Conservation (phyloP, 2,888 invertebrate species). For the Nephrotoma flavescens region DNA sequence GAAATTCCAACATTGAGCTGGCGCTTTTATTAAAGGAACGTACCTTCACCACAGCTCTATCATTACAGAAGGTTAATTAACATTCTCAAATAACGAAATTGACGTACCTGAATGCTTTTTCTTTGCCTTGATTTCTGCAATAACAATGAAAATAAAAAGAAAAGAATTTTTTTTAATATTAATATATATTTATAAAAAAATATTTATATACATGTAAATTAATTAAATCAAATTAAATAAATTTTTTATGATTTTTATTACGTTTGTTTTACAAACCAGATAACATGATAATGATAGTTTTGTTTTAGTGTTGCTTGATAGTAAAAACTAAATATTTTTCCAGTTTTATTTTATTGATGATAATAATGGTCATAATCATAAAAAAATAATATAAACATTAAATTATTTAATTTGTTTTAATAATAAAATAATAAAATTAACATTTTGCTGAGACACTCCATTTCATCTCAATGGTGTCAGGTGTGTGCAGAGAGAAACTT, state of each 20-base stretch:
- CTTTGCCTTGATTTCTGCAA: constrained; percentile 57
- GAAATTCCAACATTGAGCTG: too few species aligned
- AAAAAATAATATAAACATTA: background rate
- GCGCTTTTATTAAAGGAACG: too few species aligned
- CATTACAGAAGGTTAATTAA: too few species aligned
- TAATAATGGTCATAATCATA: background rate
- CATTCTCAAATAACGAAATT: background rate
- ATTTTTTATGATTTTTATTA: background rate
- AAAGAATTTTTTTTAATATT: constrained; percentile 2
- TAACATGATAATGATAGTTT: background rate
- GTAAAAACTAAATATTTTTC: background rate
- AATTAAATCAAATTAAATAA: background rate
- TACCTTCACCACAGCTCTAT: too few species aligned
- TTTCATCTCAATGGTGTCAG: background rate
- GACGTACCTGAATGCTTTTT: constrained; percentile 54
- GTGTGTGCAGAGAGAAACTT: background rate
- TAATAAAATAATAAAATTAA: background rate
- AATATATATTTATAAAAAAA: background rate
- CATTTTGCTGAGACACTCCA: background rate
- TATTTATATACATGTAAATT: background rate
- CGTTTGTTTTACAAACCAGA: background rate
- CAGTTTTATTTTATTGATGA: background rate
- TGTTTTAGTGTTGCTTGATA: background rate
- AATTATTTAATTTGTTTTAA: background rate
- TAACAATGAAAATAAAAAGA: constrained; percentile 16